Evolutionary conservation across 2,797 vertebrate genomes (phyloP), one percentile per base, ranked within the genome.

Genomic region (Fratercula arctica): DNA sequence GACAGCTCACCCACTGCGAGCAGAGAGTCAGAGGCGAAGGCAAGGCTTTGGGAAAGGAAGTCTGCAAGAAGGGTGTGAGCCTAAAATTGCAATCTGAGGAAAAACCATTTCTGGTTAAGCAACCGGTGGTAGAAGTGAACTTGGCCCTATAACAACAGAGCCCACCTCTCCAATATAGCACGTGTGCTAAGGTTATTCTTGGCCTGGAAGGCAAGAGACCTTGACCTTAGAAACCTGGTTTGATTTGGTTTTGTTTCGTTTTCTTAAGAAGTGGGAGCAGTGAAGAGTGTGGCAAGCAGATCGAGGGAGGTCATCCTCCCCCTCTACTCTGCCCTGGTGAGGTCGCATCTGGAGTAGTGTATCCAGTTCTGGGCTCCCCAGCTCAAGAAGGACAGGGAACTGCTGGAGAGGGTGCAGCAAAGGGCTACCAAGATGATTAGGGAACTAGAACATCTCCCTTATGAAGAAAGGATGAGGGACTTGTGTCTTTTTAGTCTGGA

Each of bases 131-230:
- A 72, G 48, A 89, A 81, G 23, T 54, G 48, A 54, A 60, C 60
- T 70, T 85, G 33, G 35, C 41, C 33, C 15, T 41, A 4, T 13
- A 77, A 51, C 5, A 68, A 39, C 50, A 85, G 56, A 80, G 15
- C 7, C 51, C 12, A 54, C 11, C 41, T 61, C 16, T 59, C 14
- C 7, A 3, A 13, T 16, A 11, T 2, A 56, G 43, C 2, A 0
- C 31, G 21, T 73, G 18, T 41, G 23, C 50, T 84, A 86, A 84
- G 37, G 25, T 86, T 93, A 81, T 63, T 50, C 43, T 69, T 45
- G n/a, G 69, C 45, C 54, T 85, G n/a, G 59, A 93, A 23, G 39
- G 24, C 33, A 70, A 64, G 18, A 75, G 24, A 91, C 18, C 57
- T 84, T 80, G 74, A 83, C 66, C 50, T 90, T 76, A 69, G 48